phyloP scores from a whole-genome alignment of 2,113 vertebrate genomes.

The Aythya baeri region DNA sequence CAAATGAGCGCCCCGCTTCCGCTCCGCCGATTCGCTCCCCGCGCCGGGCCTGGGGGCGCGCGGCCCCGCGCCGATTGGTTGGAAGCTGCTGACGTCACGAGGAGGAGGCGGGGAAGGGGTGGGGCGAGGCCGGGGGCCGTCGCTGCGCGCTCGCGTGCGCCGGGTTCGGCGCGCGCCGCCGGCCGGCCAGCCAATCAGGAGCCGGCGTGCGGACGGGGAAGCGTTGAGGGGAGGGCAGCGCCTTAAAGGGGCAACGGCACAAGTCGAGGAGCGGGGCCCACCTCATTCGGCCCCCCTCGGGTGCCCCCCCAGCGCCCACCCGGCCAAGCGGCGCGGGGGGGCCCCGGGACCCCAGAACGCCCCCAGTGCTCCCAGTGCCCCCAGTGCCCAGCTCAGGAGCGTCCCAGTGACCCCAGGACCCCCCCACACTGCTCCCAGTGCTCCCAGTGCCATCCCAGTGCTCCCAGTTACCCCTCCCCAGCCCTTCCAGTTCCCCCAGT shows the following conservation, averaged over 20 bases:
- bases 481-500: too few species aligned
- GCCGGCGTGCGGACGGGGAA: not conserved
- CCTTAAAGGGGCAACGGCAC: not conserved
- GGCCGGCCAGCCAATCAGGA: not conserved
- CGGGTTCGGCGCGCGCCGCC: not conserved
- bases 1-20: not conserved
- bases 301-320: too few species aligned
- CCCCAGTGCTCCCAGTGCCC: accelerated
- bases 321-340: too few species aligned
- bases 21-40: not conserved
- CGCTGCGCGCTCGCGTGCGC: not conserved
- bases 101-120: accelerated
- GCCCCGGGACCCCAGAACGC: too few species aligned
- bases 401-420: not conserved
- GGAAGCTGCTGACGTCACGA: accelerated
- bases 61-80: not conserved
- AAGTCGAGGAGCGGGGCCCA: too few species aligned
- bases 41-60: accelerated
- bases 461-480: too few species aligned
- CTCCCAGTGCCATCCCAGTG: too few species aligned
- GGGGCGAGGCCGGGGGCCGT: not conserved
- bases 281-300: too few species aligned
- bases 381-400: too few species aligned
- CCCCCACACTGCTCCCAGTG: too few species aligned
- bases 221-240: not conserved